phyloP scores from a whole-genome alignment of 2,113 vertebrate species.

The Oplegnathus fasciatus region DNA sequence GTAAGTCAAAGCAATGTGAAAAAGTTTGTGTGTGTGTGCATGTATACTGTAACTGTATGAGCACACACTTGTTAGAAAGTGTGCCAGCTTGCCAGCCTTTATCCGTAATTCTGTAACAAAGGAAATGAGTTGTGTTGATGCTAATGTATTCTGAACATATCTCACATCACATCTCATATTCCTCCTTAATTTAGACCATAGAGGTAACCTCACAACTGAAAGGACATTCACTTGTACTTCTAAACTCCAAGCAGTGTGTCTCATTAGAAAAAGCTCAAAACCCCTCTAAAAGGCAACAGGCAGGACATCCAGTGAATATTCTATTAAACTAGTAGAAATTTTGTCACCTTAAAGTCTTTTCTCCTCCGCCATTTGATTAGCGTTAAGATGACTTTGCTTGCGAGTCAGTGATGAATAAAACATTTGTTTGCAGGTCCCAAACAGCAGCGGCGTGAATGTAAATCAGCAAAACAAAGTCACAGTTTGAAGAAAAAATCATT shows the following conservation, averaged over 20 bases:
- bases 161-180: background rate
- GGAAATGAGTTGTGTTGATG: background rate
- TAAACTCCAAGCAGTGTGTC: constrained; percentile 35
- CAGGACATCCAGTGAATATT: constrained; percentile 23
- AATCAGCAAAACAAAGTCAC: constrained; percentile 68
- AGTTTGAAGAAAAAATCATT: constrained; percentile 52
- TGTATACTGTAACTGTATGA: background rate
- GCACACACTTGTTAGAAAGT: background rate
- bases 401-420: constrained; percentile 79
- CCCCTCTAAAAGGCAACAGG: constrained; percentile 12
- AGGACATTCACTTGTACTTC: constrained; percentile 24
- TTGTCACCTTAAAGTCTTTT: constrained; percentile 52
- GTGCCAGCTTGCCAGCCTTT: background rate
- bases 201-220: constrained; percentile 13
- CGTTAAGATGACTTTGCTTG: constrained; percentile 56
- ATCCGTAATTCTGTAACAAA: background rate
- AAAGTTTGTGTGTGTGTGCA: background rate
- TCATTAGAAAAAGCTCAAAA: constrained; percentile 26
- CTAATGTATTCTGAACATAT: constrained; percentile 3
- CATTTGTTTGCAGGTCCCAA: constrained; percentile 74
- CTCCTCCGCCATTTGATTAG: constrained; percentile 49
- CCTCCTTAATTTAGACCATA: constrained; percentile 30
- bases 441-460: constrained; percentile 62
- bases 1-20: no score
- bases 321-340: constrained; percentile 27